Conservation (phyloP, 2,888 invertebrate genomes). For the Brenthis hecate region DNA sequence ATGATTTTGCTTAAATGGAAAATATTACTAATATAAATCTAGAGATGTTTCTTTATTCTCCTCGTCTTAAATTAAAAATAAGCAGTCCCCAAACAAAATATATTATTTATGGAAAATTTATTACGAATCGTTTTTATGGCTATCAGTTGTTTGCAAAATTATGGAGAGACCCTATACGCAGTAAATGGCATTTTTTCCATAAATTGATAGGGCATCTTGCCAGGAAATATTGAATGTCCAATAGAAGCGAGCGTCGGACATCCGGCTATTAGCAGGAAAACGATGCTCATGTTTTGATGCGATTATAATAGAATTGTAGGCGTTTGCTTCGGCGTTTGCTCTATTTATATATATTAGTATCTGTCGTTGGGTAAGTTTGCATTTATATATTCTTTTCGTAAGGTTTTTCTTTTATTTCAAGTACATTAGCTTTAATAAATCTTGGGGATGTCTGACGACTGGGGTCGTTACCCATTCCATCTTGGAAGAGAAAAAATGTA, state of each 20-base stretch:
- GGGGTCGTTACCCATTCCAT: no score
- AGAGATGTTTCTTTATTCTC: no score
- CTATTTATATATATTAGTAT: neutral
- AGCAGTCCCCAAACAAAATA: no score
- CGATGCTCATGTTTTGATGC: conserved; percentile 9
- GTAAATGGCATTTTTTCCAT: neutral
- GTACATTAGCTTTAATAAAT: no score
- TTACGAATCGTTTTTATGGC: no score
- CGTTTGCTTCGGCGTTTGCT: neutral
- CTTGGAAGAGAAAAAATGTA: no score
- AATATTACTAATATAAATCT: no score
- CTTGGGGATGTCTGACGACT: no score
- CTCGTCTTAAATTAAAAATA: no score
- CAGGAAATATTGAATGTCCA: conserved; percentile 23
- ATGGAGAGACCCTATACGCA: neutral
- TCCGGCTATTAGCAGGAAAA: conserved; percentile 17
- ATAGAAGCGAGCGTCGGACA: conserved; percentile 8
- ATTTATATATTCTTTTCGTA: neutral
- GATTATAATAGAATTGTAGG: conserved; percentile 16
- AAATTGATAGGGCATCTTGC: conserved; percentile 12
- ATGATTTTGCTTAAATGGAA: no score
- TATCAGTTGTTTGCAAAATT: neutral
- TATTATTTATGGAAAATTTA: no score
- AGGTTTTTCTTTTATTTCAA: no score
- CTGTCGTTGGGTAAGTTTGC: neutral